phyloP scores from a whole-genome alignment of 2,888 invertebrate species.

The Sympetrum striolatum region DNA sequence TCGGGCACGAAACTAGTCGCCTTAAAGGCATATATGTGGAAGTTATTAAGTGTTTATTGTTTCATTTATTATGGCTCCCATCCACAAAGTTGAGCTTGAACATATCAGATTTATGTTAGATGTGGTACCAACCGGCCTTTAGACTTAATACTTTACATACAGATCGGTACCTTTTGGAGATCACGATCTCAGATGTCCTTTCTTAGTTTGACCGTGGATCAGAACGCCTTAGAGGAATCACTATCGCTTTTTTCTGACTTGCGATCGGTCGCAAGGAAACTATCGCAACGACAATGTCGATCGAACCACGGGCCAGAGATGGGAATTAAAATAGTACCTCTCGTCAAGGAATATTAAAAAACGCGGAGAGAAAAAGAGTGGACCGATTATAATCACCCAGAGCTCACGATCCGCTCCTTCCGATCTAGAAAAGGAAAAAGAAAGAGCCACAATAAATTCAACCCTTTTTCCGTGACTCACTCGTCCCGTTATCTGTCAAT shows the following conservation, averaged over 20 bases:
- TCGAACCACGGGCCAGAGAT: background rate
- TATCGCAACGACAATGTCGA: background rate
- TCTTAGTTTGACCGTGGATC: background rate
- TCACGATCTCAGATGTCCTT: background rate
- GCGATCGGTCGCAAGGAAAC: background rate
- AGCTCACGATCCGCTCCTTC: conserved; percentile 11
- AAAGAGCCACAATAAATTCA: conserved; percentile 2
- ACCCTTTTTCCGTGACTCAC: conserved; percentile 32
- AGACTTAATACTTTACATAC: too few relatives aligned
- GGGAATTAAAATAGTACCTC: background rate
- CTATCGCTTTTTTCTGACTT: background rate
- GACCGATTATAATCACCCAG: background rate
- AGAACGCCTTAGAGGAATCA: background rate
- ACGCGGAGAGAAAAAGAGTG: background rate
- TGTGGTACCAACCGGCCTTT: too few relatives aligned
- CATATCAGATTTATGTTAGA: too few relatives aligned
- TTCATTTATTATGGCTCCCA: too few relatives aligned
- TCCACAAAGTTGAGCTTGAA: too few relatives aligned
- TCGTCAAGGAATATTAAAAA: background rate
- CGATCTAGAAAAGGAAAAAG: background rate
- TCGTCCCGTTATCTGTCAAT: background rate
- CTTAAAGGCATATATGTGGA: too few relatives aligned
- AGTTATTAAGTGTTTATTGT: too few relatives aligned
- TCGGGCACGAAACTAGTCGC: too few relatives aligned
- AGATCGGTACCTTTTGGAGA: background rate